A percentile compares a stretch with the other conserved stretches of the same genome.
These are phyloP conservation scores for Pristis pectinata DNA, from an alignment of 2,797 vertebrate species.

Conservation along the genomic window DNA sequence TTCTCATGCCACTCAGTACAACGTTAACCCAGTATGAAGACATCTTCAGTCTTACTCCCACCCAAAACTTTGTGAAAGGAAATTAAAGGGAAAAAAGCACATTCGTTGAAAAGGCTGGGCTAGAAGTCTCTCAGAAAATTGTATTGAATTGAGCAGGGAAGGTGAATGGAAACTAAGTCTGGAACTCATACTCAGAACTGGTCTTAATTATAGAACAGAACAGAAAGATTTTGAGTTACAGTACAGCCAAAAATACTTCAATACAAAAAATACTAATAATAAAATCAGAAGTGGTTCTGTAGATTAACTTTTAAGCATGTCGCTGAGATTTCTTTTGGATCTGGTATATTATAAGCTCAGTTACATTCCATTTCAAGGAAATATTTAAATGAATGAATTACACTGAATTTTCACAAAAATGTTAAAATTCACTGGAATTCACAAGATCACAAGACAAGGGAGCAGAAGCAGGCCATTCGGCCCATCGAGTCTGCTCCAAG, in stretches of 20 bases:
- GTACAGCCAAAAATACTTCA: not conserved
- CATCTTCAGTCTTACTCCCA: not conserved
- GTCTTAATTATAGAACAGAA: not conserved
- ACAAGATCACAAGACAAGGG: too few species aligned
- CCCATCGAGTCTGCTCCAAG: too few species aligned
- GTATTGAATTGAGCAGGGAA: not conserved
- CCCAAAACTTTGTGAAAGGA: not conserved
- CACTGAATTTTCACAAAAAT: not conserved
- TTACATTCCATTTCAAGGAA: not conserved
- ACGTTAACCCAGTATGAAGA: not conserved
- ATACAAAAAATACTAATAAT: not conserved
- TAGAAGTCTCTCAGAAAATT: not conserved
- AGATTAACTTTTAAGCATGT: not conserved
- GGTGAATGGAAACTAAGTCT: not conserved
- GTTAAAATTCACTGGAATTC: not conserved
- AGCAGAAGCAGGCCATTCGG: too few species aligned
- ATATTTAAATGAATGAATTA: not conserved
- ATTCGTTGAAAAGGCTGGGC: not conserved
- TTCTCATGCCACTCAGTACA: not conserved
- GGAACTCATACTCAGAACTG: not conserved
- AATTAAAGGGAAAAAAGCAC: not conserved
- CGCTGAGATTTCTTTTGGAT: not conserved
- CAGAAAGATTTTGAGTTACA: not conserved
- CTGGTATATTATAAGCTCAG: not conserved
- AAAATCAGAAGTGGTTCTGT: not conserved